phyloP scores from a whole-genome alignment of 2,888 invertebrate genomes.

The Nymphalis c-album region DNA sequence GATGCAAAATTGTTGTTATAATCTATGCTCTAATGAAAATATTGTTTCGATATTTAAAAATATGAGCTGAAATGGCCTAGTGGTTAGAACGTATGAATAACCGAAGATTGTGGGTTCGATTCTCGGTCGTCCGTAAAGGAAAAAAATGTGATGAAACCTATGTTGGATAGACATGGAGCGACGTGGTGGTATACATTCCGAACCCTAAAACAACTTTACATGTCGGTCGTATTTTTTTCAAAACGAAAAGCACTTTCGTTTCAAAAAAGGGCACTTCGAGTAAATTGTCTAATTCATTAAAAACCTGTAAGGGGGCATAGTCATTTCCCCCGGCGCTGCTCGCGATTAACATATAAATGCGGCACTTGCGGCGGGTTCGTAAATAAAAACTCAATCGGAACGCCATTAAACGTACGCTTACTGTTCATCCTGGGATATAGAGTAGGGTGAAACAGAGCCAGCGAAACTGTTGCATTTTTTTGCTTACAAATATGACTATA shows the following conservation, averaged over 20 bases:
- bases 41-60: no score
- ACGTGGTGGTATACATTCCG: no score
- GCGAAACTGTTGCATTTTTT: no score
- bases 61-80: no score
- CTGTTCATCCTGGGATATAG: slow-evolving; percentile 39
- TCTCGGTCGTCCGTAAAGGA: no score
- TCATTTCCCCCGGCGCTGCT: slow-evolving; percentile 46
- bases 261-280: slow-evolving; percentile 21
- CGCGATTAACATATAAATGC: slow-evolving; percentile 67
- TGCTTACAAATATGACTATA: no score
- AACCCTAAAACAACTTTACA: no score
- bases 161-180: no score
- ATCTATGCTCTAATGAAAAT: neutral
- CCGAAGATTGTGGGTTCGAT: no score
- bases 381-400: slow-evolving; percentile 74
- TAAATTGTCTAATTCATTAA: slow-evolving; percentile 34
- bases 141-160: no score
- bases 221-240: neutral
- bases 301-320: slow-evolving; percentile 38
- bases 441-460: slow-evolving; percentile 25
- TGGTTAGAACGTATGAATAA: no score
- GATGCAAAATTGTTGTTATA: no score
- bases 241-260: neutral
- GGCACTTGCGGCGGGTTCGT: slow-evolving; percentile 59
- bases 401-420: slow-evolving; percentile 55